Conservation (phyloP, 1,140 invertebrate genomes). For the Notospermus geniculatus region DNA sequence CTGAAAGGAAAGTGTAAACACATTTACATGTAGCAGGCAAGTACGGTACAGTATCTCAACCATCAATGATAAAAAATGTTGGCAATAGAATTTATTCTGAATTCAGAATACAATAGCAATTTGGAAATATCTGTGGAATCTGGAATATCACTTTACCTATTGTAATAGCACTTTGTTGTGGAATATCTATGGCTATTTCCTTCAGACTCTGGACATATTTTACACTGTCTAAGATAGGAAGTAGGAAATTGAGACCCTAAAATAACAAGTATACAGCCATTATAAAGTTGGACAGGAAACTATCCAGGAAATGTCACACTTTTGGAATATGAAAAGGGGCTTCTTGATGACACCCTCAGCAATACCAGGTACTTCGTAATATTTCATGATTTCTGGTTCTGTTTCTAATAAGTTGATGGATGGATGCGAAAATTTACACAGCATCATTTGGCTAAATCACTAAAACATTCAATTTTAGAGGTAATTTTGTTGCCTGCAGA, state of each 20-base stretch:
- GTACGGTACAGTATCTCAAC: neutral
- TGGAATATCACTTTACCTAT: conserved; percentile 61
- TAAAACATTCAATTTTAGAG: no score
- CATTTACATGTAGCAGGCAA: neutral
- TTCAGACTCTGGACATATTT: conserved; percentile 99
- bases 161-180: conserved; percentile 97
- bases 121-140: neutral
- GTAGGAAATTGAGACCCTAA: conserved; percentile 84
- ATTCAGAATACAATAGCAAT: no score
- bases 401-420: no score
- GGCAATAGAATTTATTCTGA: no score
- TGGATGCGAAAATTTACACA: no score
- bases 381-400: no score
- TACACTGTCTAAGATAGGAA: conserved; percentile 89
- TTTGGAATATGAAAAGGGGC: neutral
- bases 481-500: no score
- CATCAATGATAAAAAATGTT: no score
- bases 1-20: conserved; percentile 56
- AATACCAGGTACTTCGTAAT: no score
- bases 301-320: neutral
- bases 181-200: conserved; percentile 99
- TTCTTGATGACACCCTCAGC: neutral
- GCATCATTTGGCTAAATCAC: no score
- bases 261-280: conserved; percentile 20
- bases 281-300: neutral